Conservation (phyloP, 2,888 invertebrate genomes). For the Ametastegia equiseti region DNA sequence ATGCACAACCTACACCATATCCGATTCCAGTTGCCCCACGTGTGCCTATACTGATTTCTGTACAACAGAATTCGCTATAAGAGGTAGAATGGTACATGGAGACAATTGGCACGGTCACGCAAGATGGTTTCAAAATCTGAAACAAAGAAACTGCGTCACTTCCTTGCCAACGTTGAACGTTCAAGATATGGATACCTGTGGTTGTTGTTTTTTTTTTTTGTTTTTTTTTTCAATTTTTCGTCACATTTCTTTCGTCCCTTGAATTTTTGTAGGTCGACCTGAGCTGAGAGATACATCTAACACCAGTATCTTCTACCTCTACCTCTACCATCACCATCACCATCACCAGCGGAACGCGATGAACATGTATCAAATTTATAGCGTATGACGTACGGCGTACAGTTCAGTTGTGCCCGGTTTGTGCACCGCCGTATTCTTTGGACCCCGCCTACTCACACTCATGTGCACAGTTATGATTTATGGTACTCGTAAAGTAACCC, state of each 20-base stretch:
- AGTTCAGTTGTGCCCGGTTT: slow-evolving; percentile 22
- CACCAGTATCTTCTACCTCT: neutral
- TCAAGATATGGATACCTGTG: no score
- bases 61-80: neutral
- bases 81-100: no score
- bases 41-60: no score
- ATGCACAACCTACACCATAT: no score
- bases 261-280: neutral
- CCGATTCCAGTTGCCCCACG: no score
- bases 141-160: neutral
- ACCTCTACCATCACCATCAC: neutral
- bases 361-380: slow-evolving; percentile 68
- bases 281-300: neutral
- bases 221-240: no score
- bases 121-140: neutral
- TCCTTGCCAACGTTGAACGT: neutral
- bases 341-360: slow-evolving; percentile 54
- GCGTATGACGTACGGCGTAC: slow-evolving; percentile 54
- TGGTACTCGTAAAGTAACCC: slow-evolving; percentile 63
- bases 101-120: neutral
- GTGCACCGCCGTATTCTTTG: slow-evolving; percentile 21
- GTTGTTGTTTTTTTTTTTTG: no score
- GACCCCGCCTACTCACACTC: slow-evolving; percentile 67
- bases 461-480: slow-evolving; percentile 63
- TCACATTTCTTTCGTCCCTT: neutral